A percentile compares a stretch with the other conserved stretches of the same genome.
Conservation (phyloP, 2,888 invertebrate genomes). For the Mechanitis mazaeus region DNA sequence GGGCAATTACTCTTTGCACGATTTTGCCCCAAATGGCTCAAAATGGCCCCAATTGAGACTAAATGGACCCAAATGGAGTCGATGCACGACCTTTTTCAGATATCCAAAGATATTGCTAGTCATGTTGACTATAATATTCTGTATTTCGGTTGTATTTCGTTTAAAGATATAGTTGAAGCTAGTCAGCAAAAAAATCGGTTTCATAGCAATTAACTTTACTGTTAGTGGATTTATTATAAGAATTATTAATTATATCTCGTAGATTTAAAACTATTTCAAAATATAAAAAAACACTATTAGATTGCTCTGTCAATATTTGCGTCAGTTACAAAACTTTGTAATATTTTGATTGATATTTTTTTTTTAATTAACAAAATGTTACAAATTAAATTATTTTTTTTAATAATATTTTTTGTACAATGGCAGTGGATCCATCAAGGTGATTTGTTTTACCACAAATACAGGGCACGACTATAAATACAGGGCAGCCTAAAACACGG, state of each 20-base stretch:
- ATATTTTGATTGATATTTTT: too few species aligned
- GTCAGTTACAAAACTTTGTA: too few species aligned
- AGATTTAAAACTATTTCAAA: too few species aligned
- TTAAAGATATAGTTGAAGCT: neutral
- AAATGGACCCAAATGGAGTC: constrained; percentile 39
- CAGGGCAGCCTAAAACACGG: constrained; percentile 17
- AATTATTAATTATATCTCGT: too few species aligned
- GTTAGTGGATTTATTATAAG: too few species aligned
- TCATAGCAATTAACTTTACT: too few species aligned
- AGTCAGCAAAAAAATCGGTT: neutral
- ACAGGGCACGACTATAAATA: neutral
- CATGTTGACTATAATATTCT: constrained; percentile 2
- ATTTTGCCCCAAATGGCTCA: constrained; percentile 33
- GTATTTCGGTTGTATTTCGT: neutral
- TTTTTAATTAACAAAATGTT: too few species aligned
- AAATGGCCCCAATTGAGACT: constrained; percentile 34
- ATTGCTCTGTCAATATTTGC: too few species aligned
- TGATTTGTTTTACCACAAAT: neutral
- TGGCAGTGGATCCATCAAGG: neutral
- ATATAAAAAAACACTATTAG: too few species aligned
- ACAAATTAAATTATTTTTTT: neutral
- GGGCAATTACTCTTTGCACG: constrained; percentile 25
- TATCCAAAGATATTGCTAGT: constrained; percentile 5
- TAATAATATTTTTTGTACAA: neutral
- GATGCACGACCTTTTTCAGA: constrained; percentile 15